Conservation (phyloP, 1,140 invertebrate genomes). For the Lanistes nyassanus region DNA sequence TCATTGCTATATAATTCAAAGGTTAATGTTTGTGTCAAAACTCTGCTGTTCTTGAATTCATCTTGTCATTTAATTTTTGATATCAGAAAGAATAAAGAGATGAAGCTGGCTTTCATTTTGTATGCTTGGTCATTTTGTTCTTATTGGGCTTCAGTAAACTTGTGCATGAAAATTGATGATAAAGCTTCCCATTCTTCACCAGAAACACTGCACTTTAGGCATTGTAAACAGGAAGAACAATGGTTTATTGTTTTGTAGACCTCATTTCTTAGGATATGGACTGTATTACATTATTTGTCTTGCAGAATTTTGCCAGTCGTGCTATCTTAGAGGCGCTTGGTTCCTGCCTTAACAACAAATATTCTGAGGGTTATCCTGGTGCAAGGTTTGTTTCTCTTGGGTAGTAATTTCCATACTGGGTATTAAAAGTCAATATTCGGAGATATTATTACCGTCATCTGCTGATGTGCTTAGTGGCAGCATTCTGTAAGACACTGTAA, state of each 20-base stretch:
- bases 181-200: not conserved
- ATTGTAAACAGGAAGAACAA: too few relatives aligned
- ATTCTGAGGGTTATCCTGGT: slow-evolving; percentile 93
- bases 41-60: not conserved
- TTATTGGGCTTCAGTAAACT: not conserved
- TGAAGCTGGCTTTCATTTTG: not conserved
- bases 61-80: not conserved
- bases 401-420: not conserved
- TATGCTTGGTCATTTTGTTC: too few relatives aligned
- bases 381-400: slow-evolving; percentile 66
- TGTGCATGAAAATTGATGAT: not conserved
- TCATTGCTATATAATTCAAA: too few relatives aligned
- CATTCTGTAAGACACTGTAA: not conserved
- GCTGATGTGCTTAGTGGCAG: not conserved
- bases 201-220: not conserved
- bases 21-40: not conserved
- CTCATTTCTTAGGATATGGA: not conserved
- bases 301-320: slow-evolving; percentile 89
- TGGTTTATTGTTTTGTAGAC: too few relatives aligned
- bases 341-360: slow-evolving; percentile 96
- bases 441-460: not conserved
- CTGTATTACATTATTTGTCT: not conserved
- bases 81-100: too few relatives aligned
- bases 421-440: not conserved
- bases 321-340: slow-evolving; percentile 90